A percentile compares a stretch with the other conserved stretches of the same genome.
These are phyloP conservation scores for Drosophila niveifrons DNA, from an alignment of 2,888 invertebrate genomes.

Conservation along the genomic window DNA sequence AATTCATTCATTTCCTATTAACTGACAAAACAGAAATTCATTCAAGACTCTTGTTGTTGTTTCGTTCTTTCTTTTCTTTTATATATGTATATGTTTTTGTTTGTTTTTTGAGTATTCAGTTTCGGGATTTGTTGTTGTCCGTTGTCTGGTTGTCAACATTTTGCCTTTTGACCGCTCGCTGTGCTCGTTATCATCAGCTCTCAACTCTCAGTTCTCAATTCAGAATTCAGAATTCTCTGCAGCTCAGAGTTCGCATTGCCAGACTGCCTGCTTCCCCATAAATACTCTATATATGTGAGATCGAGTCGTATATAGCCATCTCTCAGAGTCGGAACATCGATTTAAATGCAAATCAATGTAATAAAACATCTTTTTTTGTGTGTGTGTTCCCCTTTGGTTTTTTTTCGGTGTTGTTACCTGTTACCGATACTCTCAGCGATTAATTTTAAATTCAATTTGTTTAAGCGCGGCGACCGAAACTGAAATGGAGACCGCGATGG, in stretches of 20 bases:
- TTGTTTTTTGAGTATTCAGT: conserved; percentile 39
- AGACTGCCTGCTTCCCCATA: conserved; percentile 3
- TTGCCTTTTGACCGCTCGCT: conserved; percentile 68
- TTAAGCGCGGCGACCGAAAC: conserved; percentile 16
- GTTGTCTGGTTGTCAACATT: conserved; percentile 66
- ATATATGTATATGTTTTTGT: conserved; percentile 23
- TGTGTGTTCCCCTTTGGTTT: conserved; percentile 17
- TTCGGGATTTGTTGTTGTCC: conserved; percentile 40
- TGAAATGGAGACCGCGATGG: conserved; percentile 6
- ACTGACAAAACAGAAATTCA: conserved; percentile 40
- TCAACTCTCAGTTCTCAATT: conserved; percentile 22
- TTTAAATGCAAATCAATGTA: conserved; percentile 84
- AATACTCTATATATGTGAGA: conserved; percentile 12
- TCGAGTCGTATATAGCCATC: conserved; percentile 43
- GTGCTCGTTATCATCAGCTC: conserved; percentile 69
- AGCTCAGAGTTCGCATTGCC: conserved; percentile 35
- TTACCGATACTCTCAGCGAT: conserved; percentile 58
- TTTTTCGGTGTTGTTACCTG: conserved; percentile 35
- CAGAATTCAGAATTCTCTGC: background rate
- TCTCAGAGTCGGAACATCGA: conserved; percentile 66
- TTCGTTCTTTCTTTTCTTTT: conserved; percentile 30
- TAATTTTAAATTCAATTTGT: conserved; percentile 73
- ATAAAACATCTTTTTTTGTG: conserved; percentile 74
- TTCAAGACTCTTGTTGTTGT: conserved; percentile 48
- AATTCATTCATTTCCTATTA: conserved; percentile 44